Conservation (phyloP, 2,888 invertebrate genomes). For the Lochmaea crataegi region DNA sequence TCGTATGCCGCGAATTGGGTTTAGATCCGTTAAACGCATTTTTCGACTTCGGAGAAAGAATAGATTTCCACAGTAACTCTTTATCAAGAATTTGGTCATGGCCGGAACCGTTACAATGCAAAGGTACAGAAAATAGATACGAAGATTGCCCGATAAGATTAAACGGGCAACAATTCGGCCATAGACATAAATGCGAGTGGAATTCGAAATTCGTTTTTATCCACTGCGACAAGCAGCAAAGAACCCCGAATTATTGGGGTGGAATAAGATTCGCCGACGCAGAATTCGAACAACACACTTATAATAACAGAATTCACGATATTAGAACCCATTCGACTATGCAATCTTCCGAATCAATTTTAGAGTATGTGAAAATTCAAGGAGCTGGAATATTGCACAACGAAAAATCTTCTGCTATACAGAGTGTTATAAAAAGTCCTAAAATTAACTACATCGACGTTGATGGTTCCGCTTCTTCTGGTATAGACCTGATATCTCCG, state of each 20-base stretch:
- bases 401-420: constrained; percentile 92
- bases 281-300: constrained; percentile 88
- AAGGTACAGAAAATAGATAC: constrained; percentile 79
- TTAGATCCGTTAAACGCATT: constrained; percentile 90
- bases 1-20: constrained; percentile 94
- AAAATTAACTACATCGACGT: constrained; percentile 84
- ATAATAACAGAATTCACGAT: constrained; percentile 85
- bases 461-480: constrained; percentile 87
- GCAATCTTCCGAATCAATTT: constrained; percentile 77
- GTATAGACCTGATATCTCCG: constrained; percentile 91
- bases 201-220: constrained; percentile 93
- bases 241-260: constrained; percentile 86
- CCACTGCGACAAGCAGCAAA: constrained; percentile 82
- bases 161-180: constrained; percentile 90
- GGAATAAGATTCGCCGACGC: constrained; percentile 92
- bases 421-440: constrained; percentile 90
- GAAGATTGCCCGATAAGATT: constrained; percentile 89
- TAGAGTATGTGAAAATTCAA: constrained; percentile 84
- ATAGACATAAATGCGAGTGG: constrained; percentile 88
- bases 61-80: constrained; percentile 91
- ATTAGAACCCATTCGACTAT: constrained; percentile 80
- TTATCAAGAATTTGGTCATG: constrained; percentile 91
- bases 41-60: constrained; percentile 85
- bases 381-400: constrained; percentile 97
- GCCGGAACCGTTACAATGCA: constrained; percentile 92